Evolutionary conservation across 2,113 vertebrate species (phyloP), one percentile per base, ranked within the genome.

Genomic region (Oceanites oceanicus): DNA sequence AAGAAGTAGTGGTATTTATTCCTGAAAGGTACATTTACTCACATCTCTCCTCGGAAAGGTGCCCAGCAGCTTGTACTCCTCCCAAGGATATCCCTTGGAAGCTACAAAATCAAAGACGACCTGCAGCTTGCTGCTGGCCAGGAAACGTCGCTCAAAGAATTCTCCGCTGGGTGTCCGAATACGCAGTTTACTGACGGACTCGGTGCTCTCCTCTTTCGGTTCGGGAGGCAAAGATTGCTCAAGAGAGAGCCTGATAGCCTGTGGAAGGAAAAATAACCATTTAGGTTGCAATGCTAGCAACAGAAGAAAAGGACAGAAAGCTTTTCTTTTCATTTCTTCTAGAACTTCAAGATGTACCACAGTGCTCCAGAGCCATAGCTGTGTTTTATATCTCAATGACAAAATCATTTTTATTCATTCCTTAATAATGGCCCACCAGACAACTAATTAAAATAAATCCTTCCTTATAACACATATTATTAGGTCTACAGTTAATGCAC

Each of bases 11-110:
- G 23, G 4, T 18, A 77, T 83, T 58, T 44, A 53, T n/a, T 63
- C 56, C 73, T 58, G 67, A 62, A 96, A 97, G 58, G 32, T 26
- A 9, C 2, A 20, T 94, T 95, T 97, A 98, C 98, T 98, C 97
- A 99, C 99, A 96, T 99, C 99, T 99, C 99, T 99, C 98, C 99
- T 99, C 34, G 99, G 99, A 98, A 99, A 99, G 98, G 99, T 99
- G 97, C 99, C 99, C 97, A 99, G 99, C 96, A 99, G 98, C 98
- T 99, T 99, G 98, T 99, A 99, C 96, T 99, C 99, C 44, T 99
- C 99, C 96, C 98, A 99, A 56, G 99, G 99, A 97, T 98, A 99
- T 86, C 99, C 99, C 98, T 99, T 99, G 97, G 99, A 99, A 97
- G 99, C 99, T 96, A 99, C 99, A 82, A 99, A 99, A 98, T 99